Percentiles rank a stretch among this genome's conserved stretches.
These are phyloP conservation scores for Microtus richardsoni DNA, from an alignment of 2,113 vertebrate genomes.

Conservation along the genomic window DNA sequence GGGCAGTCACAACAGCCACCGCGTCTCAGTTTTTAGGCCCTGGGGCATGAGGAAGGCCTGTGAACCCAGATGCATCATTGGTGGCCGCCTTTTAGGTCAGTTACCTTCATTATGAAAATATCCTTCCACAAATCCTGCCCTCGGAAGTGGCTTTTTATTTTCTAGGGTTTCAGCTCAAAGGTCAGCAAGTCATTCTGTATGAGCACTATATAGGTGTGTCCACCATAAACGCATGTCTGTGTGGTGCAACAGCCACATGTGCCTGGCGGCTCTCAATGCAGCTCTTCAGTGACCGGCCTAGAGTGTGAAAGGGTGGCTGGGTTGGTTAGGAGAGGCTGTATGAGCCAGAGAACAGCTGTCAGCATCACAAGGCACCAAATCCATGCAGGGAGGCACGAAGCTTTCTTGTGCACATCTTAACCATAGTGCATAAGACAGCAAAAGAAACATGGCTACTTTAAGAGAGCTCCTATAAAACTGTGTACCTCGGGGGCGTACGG, in stretches of 20 bases:
- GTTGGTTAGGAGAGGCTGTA: neutral
- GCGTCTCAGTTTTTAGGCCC: neutral
- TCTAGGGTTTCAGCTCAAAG: neutral
- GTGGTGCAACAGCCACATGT: neutral
- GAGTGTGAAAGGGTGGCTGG: neutral
- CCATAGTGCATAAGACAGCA: neutral
- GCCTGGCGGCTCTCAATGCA: neutral
- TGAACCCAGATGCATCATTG: neutral
- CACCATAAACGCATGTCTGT: neutral
- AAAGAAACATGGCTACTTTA: neutral
- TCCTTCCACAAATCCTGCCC: neutral
- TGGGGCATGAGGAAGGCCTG: neutral
- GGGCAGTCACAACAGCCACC: neutral
- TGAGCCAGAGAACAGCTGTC: neutral
- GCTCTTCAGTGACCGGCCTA: neutral
- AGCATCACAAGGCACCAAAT: neutral
- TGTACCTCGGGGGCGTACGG: neutral
- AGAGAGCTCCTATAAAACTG: neutral
- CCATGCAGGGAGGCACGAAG: neutral
- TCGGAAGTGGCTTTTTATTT: constrained; percentile 2
- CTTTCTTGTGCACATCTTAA: neutral
- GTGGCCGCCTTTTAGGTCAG: neutral
- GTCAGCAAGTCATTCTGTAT: neutral
- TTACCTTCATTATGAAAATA: neutral
- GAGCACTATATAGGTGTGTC: neutral